These are phyloP conservation scores for Latrodectus hesperus DNA, from an alignment of 2,888 invertebrate species.

Conservation along the genomic window DNA sequence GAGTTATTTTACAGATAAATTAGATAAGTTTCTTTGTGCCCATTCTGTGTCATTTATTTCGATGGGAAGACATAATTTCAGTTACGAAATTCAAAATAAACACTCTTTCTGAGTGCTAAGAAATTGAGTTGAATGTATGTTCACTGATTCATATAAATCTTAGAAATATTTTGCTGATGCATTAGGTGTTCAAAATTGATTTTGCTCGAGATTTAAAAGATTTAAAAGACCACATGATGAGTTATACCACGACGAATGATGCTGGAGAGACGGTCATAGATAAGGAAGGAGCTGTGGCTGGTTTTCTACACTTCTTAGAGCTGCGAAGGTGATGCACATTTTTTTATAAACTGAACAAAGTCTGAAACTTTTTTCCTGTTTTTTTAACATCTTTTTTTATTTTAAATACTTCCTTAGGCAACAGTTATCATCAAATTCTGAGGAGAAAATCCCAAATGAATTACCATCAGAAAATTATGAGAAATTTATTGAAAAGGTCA, in stretches of 20 bases:
- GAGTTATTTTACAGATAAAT: no score
- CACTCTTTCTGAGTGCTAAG: no score
- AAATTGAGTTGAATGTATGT: no score
- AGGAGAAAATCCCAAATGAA: background rate
- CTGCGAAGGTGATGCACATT: conserved; percentile 20
- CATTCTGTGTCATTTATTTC: no score
- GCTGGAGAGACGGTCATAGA: conserved; percentile 23
- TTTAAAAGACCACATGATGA: conserved; percentile 47
- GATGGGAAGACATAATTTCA: no score
- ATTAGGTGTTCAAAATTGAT: conserved; percentile 53
- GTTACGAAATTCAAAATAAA: no score
- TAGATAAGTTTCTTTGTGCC: no score
- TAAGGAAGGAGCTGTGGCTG: conserved; percentile 27
- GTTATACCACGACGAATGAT: conserved; percentile 17
- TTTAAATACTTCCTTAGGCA: conserved; percentile 15
- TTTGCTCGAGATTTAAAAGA: conserved; percentile 41
- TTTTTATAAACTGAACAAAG: background rate
- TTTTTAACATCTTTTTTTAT: no score
- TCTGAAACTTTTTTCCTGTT: background rate
- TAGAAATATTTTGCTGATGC: background rate
- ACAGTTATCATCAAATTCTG: background rate
- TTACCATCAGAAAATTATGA: background rate
- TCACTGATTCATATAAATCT: no score
- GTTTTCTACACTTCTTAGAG: conserved; percentile 37
- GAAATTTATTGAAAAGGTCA: conserved; percentile 24